Evolutionary conservation across 1,140 invertebrate genomes (phyloP).

Genomic region (Daktulosphaira vitifoliae): DNA sequence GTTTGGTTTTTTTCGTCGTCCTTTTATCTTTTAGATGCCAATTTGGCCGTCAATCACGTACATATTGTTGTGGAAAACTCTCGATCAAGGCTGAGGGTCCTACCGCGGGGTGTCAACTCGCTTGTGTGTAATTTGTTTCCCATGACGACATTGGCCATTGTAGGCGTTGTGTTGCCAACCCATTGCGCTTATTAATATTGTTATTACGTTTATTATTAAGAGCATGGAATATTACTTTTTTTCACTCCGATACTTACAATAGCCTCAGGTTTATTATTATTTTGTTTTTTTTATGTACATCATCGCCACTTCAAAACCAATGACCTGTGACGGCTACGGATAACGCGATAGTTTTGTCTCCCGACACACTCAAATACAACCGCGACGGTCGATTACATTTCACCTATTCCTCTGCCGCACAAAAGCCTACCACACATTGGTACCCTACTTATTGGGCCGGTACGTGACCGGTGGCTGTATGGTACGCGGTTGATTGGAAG

Average conservation of each 20-base stretch:
- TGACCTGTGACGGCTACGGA: slow-evolving; percentile 27
- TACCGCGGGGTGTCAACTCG: neutral
- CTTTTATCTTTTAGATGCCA: no score
- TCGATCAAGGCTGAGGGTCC: neutral
- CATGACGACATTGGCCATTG: slow-evolving; percentile 21
- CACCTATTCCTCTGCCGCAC: slow-evolving; percentile 19
- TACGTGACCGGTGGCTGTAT: slow-evolving; percentile 24
- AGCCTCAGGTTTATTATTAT: slow-evolving; percentile 17
- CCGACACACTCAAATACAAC: neutral
- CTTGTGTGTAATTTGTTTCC: slow-evolving; percentile 19
- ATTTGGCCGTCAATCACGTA: slow-evolving; percentile 25
- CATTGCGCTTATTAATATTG: slow-evolving; percentile 16
- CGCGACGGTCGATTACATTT: slow-evolving; percentile 24
- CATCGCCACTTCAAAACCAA: slow-evolving; percentile 24
- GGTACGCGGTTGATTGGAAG: neutral
- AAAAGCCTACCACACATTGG: neutral
- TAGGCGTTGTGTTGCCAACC: slow-evolving; percentile 18
- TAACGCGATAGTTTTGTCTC: slow-evolving; percentile 20
- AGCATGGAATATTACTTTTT: slow-evolving; percentile 25
- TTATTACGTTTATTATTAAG: slow-evolving; percentile 19
- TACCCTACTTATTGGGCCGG: slow-evolving; percentile 17
- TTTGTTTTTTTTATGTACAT: slow-evolving; percentile 2
- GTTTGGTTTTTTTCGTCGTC: no score
- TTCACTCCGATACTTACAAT: slow-evolving; percentile 25
- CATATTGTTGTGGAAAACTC: slow-evolving; percentile 9